Conservation (phyloP, 2,113 vertebrate species). For the Bufo bufo region DNA sequence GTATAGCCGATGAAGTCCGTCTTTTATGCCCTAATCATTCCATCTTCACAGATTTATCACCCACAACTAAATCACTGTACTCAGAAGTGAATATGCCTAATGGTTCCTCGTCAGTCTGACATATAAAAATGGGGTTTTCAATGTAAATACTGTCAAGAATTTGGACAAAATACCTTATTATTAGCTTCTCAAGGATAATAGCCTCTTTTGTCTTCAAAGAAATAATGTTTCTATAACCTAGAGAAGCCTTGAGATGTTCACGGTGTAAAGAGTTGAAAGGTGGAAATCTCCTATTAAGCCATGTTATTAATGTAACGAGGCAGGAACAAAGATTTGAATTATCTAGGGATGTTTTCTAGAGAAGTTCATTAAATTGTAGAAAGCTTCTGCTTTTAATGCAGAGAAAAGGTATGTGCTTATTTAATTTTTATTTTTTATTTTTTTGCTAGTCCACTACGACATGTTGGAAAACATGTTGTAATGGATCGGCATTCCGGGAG, state of each 20-base stretch:
- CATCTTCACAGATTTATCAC: slow-evolving; percentile 16
- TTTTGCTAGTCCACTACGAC: not conserved
- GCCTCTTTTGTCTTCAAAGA: slow-evolving; percentile 53
- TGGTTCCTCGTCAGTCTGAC: slow-evolving; percentile 46
- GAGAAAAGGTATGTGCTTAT: not conserved
- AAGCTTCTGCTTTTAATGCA: slow-evolving; percentile 4
- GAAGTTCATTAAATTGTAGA: slow-evolving; percentile 37
- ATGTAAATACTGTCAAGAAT: slow-evolving; percentile 55
- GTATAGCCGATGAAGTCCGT: slow-evolving; percentile 23
- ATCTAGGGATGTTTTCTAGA: slow-evolving; percentile 31
- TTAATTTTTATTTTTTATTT: slow-evolving; percentile 9
- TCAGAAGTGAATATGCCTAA: slow-evolving; percentile 36
- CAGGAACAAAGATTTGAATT: slow-evolving; percentile 52
- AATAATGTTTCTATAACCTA: slow-evolving; percentile 56
- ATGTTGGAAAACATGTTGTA: not conserved
- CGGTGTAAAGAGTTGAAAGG: slow-evolving; percentile 39
- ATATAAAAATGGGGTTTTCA: slow-evolving; percentile 29
- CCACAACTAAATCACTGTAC: slow-evolving; percentile 46
- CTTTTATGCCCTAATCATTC: slow-evolving; percentile 41
- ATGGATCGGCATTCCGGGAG: not conserved
- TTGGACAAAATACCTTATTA: slow-evolving; percentile 56
- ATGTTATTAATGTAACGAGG: slow-evolving; percentile 56
- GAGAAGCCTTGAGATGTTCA: slow-evolving; percentile 52
- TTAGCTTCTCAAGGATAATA: slow-evolving; percentile 56
- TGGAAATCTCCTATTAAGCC: slow-evolving; percentile 54